Conservation (phyloP, 2,113 vertebrate genomes). For the Alexandromys fortis region DNA sequence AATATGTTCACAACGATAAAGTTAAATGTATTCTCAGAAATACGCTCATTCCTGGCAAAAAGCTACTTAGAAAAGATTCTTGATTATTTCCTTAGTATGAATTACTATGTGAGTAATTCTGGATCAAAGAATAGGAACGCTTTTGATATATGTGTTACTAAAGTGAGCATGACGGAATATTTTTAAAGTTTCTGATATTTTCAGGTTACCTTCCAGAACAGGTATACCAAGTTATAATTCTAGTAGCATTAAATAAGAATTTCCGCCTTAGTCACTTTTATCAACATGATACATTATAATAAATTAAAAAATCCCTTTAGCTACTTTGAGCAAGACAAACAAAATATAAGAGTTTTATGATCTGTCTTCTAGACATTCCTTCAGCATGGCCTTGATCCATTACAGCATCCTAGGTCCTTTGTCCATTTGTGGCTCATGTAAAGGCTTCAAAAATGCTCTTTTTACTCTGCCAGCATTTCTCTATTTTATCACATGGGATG, state of each 20-base stretch:
- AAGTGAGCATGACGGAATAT: background rate
- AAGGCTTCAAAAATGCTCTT: conserved; percentile 1
- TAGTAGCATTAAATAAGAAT: background rate
- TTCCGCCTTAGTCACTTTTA: conserved; percentile 1
- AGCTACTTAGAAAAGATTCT: conserved; percentile 26
- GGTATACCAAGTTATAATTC: background rate
- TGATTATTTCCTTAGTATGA: conserved; percentile 41
- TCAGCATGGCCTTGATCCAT: background rate
- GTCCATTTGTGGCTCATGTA: conserved; percentile 28
- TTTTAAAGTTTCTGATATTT: conserved; percentile 61
- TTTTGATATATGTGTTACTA: conserved; percentile 14
- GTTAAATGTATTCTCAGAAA: conserved; percentile 39
- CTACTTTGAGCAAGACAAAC: conserved; percentile 51
- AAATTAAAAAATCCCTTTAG: background rate
- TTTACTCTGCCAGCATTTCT: background rate
- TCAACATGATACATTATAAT: background rate
- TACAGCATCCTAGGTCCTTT: background rate
- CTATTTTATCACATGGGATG: conserved; percentile 40
- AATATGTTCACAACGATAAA: conserved; percentile 47
- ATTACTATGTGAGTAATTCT: conserved; percentile 20
- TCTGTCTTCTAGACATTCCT: conserved; percentile 22
- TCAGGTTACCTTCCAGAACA: conserved; percentile 52
- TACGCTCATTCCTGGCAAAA: background rate
- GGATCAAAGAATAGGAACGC: conserved; percentile 12
- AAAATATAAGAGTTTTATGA: conserved; percentile 41